Evolutionary conservation across 92 coral and sea anemone species (phyloP).

Genomic region (Porites rus): DNA sequence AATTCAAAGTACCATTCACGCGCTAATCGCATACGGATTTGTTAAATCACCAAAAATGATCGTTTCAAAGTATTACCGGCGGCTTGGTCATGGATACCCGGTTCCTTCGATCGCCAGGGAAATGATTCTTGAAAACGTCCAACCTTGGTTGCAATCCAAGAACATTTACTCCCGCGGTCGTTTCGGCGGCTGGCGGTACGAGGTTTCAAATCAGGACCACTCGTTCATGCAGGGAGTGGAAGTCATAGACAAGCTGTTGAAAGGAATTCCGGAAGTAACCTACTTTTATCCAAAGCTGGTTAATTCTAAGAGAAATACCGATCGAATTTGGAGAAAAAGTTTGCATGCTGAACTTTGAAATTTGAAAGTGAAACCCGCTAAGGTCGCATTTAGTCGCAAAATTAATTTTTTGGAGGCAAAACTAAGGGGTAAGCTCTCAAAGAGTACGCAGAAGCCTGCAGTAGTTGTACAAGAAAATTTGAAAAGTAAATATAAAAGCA

Average conservation of each 20-base stretch:
- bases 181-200: constrained; percentile 84
- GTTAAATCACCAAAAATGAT: constrained; percentile 35
- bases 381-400: too few relatives aligned
- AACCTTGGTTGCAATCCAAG: constrained; percentile 72
- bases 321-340: constrained; percentile 19
- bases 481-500: too few relatives aligned
- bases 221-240: constrained; percentile 86
- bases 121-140: constrained; percentile 49
- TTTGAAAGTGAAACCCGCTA: background rate
- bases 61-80: constrained; percentile 55
- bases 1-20: constrained; percentile 42
- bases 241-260: constrained; percentile 46
- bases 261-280: constrained; percentile 75
- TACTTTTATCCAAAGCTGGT: constrained; percentile 60
- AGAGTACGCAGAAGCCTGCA: too few relatives aligned
- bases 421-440: too few relatives aligned
- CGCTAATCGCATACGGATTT: constrained; percentile 59
- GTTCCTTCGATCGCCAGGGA: constrained; percentile 73
- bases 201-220: constrained; percentile 75
- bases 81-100: constrained; percentile 73
- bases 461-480: too few relatives aligned
- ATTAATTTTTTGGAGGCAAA: too few relatives aligned
- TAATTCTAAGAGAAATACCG: constrained; percentile 62
- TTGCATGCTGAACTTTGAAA: constrained; percentile 44
- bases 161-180: constrained; percentile 73